Conservation (phyloP, 1,140 invertebrate species). For the Brachionus asplanchnoidis region DNA sequence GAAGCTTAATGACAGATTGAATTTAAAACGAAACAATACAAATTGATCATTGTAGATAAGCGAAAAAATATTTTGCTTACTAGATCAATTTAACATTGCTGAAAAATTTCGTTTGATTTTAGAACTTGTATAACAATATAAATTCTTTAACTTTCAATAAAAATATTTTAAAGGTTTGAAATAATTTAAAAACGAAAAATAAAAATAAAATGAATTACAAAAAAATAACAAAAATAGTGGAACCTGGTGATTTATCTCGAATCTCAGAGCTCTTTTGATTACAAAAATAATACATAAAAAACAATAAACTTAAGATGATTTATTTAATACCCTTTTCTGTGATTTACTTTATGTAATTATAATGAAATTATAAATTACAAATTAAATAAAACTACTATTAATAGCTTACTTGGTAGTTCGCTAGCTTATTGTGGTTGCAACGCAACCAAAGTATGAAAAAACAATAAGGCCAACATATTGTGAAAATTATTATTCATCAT, state of each 20-base stretch:
- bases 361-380: conserved; percentile 20
- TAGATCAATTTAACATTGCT: background rate
- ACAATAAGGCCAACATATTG: background rate
- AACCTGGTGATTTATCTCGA: background rate
- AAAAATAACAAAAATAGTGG: background rate
- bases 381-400: background rate
- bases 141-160: background rate
- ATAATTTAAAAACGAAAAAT: background rate
- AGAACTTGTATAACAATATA: background rate
- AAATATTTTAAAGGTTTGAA: background rate
- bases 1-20: background rate
- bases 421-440: background rate
- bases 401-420: background rate
- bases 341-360: conserved; percentile 37
- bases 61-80: background rate
- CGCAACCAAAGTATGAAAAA: conserved; percentile 6
- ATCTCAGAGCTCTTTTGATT: background rate
- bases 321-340: conserved; percentile 14
- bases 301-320: background rate
- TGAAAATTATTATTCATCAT: conserved; percentile 8
- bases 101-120: background rate
- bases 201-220: background rate
- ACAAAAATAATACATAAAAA: background rate
- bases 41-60: background rate
- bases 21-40: background rate